phyloP scores from a whole-genome alignment of 2,888 invertebrate species.

The Cantharis rustica region DNA sequence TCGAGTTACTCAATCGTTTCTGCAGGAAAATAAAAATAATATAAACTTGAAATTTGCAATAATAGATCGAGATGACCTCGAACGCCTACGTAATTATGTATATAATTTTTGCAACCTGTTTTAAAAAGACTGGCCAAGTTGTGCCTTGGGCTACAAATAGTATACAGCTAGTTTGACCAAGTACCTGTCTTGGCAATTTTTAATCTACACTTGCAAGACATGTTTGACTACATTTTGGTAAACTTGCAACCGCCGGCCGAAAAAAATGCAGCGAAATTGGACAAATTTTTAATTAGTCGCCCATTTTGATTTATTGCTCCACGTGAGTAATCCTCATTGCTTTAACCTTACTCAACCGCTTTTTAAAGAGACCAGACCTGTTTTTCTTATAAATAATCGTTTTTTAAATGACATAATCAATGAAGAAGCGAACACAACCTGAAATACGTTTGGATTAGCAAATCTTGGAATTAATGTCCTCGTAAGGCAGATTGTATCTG shows the following conservation, averaged over 20 bases:
- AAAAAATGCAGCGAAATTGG: neutral
- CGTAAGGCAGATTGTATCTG: neutral
- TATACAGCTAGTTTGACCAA: neutral
- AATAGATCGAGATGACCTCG: constrained; percentile 1
- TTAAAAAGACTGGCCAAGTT: neutral
- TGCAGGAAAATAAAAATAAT: neutral
- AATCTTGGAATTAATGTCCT: neutral
- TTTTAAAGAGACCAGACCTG: neutral
- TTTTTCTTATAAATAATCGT: neutral
- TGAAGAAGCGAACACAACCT: neutral
- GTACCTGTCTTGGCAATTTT: neutral
- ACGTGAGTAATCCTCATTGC: neutral
- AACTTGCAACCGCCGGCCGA: neutral
- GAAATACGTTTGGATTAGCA: neutral
- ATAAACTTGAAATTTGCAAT: constrained; percentile 2
- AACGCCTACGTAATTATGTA: constrained; percentile 1
- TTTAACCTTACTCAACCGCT: neutral
- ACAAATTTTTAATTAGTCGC: neutral
- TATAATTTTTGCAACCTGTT: constrained; percentile 5
- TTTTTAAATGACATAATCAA: neutral
- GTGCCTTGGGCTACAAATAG: neutral
- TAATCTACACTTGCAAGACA: neutral
- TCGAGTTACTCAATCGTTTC: neutral
- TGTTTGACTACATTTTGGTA: neutral
- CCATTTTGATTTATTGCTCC: neutral